Evolutionary conservation across 2,113 vertebrate genomes (phyloP), one percentile per base, ranked within the genome.

Genomic region (Gobio gobio): DNA sequence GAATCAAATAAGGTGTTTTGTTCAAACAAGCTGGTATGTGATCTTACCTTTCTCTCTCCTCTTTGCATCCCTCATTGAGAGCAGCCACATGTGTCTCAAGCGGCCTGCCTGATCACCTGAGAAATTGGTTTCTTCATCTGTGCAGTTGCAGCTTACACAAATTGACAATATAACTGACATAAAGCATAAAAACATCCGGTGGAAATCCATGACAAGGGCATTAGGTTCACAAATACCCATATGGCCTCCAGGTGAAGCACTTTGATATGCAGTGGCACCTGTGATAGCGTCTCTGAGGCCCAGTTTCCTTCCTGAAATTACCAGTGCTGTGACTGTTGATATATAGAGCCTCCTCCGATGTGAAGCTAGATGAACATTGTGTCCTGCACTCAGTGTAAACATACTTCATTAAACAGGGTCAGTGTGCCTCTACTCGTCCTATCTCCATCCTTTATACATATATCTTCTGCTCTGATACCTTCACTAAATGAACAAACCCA

Each of bases 11-110:
- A 76, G 10, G 16, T 26, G 40, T 70, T 40, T 66, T 66, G 24
- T n/a, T 24, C 26, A 24, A 61, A 54, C 70, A 54, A 64, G n/a
- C 10, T 29, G 45, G 43, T 1, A 47, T 75, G 56, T n/a, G 24
- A n/a, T 56, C 89, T 86, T 81, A 94, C 93, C 92, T 90, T 89
- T 88, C 45, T 63, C 85, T 78, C 70, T 89, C n/a, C 86, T 82
- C 70, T 80, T 74, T 5, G 76, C 16, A n/a, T 93, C 91, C 76
- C 70, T 92, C 47, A 93, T 45, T 76, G 90, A 90, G 16, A 90
- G 83, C 89, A 86, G 89, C 93, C 93, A 94, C 64, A 90, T 85
- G 45, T 61, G 78, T 80, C 40, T 81, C 45, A 93, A 58, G 4
- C 5, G 88, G 14, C 73, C 49, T 10, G 79, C 70, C 12, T n/a